Percentiles rank a stretch among this genome's conserved stretches.
Evolutionary conservation across 2,113 vertebrate species (phyloP).

Genomic region (Coptodon bakossiorum): DNA sequence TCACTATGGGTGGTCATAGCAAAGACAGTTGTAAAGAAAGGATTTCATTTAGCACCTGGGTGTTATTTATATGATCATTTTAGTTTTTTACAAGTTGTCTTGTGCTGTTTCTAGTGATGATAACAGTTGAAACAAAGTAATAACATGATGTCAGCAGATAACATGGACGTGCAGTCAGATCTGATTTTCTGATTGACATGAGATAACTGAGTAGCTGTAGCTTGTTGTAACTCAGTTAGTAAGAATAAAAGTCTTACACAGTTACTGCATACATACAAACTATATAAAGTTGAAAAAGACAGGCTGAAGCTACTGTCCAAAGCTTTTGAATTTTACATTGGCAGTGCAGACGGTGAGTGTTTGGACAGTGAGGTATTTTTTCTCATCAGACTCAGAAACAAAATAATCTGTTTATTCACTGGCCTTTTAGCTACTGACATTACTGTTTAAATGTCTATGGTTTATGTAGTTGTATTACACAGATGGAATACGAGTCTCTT

Average conservation of each 20-base stretch:
- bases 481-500: not conserved
- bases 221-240: not conserved
- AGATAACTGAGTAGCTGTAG: not conserved
- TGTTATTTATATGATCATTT: not conserved
- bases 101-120: not conserved
- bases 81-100: not conserved
- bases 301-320: not conserved
- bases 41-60: not conserved
- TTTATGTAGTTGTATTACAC: not conserved
- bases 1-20: conserved; percentile 24
- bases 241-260: not conserved
- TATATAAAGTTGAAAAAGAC: not conserved
- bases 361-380: not conserved
- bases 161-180: not conserved
- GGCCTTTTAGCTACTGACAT: not conserved
- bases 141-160: not conserved
- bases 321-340: not conserved
- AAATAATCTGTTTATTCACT: not conserved
- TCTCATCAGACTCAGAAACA: not conserved
- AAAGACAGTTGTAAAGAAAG: not conserved
- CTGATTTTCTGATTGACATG: not conserved
- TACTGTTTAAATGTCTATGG: not conserved
- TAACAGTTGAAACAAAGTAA: not conserved
- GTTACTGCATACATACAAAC: not conserved
- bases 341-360: not conserved